Evolutionary conservation across 2,797 vertebrate genomes (phyloP), one percentile per base, ranked within the genome.

Genomic region (Anguilla megastoma): DNA sequence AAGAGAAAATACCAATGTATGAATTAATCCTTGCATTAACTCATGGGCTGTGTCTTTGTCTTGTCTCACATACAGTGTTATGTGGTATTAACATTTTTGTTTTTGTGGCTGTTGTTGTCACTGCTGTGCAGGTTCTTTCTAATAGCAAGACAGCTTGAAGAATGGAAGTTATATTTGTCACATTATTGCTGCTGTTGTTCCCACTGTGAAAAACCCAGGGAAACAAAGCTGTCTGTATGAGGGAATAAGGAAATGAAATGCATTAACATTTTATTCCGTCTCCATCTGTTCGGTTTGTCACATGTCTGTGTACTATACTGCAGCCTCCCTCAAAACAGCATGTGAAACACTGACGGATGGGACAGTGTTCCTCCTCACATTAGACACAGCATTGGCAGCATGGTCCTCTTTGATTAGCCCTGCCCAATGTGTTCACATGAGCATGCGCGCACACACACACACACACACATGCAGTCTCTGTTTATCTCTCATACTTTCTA

Each of bases 241-340:
- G 86, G 52, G 87, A 45, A 50, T 79, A 86, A 60, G 79, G 86
- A 91, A 79, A 86, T 86, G 89, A 86, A 90, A 90, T 90, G 85
- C 84, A 92, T 92, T 92, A 92, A 90, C 89, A 91, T 91, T 92
- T 92, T 87, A 90, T 90, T 84, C 84, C 83, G 85, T 80, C 88
- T 90, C 90, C 89, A 90, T 90, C 89, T 90, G 90, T 86, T 85
- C 69, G 24, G 87, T 58, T 85, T 84, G 86, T 48, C 41, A 41
- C 76, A 33, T 87, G 85, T 60, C 90, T 45, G 14, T 30, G 71
- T 76, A 16, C 71, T 76, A 45, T 45, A 45, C 41, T 45, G 71
- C 30, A 36, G 30, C 71, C 71, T 76, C 71, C 71, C 71, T 76
- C 30, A 76, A 36, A 36, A 36, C 30, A 76, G 71, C 71, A 6